Evolutionary conservation across 2,888 invertebrate species (phyloP).

Genomic region (Atherix ibis): DNA sequence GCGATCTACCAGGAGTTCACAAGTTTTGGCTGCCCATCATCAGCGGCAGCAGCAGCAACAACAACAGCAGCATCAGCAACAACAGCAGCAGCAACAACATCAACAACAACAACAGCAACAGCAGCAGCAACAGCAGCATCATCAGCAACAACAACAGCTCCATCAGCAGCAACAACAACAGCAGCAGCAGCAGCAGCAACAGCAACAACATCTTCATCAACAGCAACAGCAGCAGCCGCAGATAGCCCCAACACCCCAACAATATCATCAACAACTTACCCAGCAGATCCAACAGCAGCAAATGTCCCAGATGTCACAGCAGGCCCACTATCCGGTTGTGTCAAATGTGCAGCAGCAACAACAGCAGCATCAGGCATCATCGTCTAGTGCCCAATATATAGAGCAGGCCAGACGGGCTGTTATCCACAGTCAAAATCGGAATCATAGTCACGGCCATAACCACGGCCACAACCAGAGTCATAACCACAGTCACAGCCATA

Average conservation of each 20-base stretch:
- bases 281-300: slow-evolving; percentile 23
- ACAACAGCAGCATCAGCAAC: slow-evolving; percentile 16
- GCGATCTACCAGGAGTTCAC: slow-evolving; percentile 13
- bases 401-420: slow-evolving; percentile 13
- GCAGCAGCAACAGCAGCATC: slow-evolving; percentile 23
- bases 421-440: slow-evolving; percentile 14
- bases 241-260: slow-evolving; percentile 18
- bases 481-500: slow-evolving; percentile 10
- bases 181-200: slow-evolving; percentile 13
- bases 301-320: slow-evolving; percentile 29
- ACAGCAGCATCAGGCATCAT: slow-evolving; percentile 19
- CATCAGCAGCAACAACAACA: slow-evolving; percentile 13
- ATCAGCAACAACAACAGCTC: slow-evolving; percentile 19
- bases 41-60: slow-evolving; percentile 16
- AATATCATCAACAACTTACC: slow-evolving; percentile 13
- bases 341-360: slow-evolving; percentile 17
- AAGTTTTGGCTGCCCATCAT: slow-evolving; percentile 14
- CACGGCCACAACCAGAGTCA: not conserved
- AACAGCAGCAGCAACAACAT: slow-evolving; percentile 11
- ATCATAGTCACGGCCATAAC: slow-evolving; percentile 3
- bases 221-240: slow-evolving; percentile 22
- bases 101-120: slow-evolving; percentile 18
- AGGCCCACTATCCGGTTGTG: slow-evolving; percentile 24
- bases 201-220: slow-evolving; percentile 23
- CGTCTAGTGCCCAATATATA: slow-evolving; percentile 13